Base-by-base conservation (phyloP, 2,888 invertebrate genomes). In the Drosophila setosimentum region DNA sequence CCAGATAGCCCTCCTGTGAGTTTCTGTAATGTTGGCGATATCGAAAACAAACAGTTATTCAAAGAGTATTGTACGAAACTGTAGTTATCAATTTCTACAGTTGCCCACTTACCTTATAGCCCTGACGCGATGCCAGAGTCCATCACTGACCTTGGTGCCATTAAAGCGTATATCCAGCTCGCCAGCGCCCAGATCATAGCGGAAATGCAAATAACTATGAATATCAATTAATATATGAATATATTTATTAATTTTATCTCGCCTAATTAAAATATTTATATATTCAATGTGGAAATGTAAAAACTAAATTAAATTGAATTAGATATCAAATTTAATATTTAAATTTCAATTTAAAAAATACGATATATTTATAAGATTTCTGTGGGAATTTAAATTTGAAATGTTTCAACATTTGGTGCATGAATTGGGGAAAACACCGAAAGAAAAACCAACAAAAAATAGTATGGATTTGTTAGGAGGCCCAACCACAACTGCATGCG, bases 131-230 rank as follows among this genome's bases (percentile, higher is more conserved):
- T 97, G 97, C 97, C 97, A 93, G 8, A 97, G 94, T 49, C 98
- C 98, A 92, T 99, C 98, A 93, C 97, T 97, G 45, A 99, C 96
- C 92, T 96, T 95, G 16, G 97, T 96, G 84, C 95, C 95, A 93
- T 98, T 98, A 86, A 97, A 97, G 74, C 96, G 95, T 60, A 98
- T 96, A 76, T 96, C 95, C 58, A 97, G 96, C 91, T 98, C 97
- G 1, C 98, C 98, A 81, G 97, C 97, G 54, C 98, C 97, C 79
- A 98, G 94, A 93, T 98, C 97, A 92, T 97, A 98, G 87, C 97
- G 95, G 87, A 95, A 94, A 76, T 93, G 93, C 55, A 93, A 81
- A 80, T 89, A 93, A 24, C 93, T 93, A 63, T 35, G 73, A 50
- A 32, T 42, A 21, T 27, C 1, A 2, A 49, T 11, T 16, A 4